Percentiles rank a stretch among this genome's conserved stretches.
phyloP scores from a whole-genome alignment of 2,888 invertebrate species.

The Sussaba pulchella region DNA sequence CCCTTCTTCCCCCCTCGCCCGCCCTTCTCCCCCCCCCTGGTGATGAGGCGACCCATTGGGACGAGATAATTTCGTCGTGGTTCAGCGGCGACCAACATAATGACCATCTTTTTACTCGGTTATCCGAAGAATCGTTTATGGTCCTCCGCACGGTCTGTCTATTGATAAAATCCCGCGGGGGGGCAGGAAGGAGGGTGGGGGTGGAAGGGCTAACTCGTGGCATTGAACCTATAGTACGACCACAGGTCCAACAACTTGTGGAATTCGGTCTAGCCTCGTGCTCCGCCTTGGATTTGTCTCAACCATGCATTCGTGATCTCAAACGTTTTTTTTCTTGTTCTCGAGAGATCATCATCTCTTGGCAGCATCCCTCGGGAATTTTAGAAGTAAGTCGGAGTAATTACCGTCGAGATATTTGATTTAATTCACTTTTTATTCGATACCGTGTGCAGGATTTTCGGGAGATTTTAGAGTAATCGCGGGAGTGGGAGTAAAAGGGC shows the following conservation, averaged over 20 bases:
- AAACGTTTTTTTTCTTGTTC: constrained; percentile 11
- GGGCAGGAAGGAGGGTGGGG: constrained; percentile 11
- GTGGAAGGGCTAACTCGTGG: constrained; percentile 48
- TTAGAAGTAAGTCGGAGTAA: background rate
- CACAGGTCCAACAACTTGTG: constrained; percentile 61
- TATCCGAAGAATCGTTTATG: constrained; percentile 9
- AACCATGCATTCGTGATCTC: constrained; percentile 40
- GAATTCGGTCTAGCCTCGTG: constrained; percentile 54
- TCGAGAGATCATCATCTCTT: no score
- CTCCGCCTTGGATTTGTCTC: constrained; percentile 5
- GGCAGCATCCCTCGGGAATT: background rate
- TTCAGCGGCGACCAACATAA: constrained; percentile 48
- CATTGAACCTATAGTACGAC: constrained; percentile 61
- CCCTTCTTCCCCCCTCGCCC: constrained; percentile 11
- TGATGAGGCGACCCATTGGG: background rate
- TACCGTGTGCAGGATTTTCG: background rate
- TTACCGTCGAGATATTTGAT: background rate
- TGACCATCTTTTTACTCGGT: constrained; percentile 26
- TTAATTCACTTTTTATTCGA: background rate
- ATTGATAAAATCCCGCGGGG: constrained; percentile 1
- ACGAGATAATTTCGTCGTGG: constrained; percentile 45
- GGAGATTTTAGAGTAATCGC: constrained; percentile 13
- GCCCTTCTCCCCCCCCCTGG: no score
- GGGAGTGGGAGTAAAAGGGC: background rate
- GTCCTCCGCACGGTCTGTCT: constrained; percentile 12